Evolutionary conservation across 2,888 invertebrate genomes (phyloP), one percentile per base, ranked within the genome.

Genomic region (Euzetes globulus): DNA sequence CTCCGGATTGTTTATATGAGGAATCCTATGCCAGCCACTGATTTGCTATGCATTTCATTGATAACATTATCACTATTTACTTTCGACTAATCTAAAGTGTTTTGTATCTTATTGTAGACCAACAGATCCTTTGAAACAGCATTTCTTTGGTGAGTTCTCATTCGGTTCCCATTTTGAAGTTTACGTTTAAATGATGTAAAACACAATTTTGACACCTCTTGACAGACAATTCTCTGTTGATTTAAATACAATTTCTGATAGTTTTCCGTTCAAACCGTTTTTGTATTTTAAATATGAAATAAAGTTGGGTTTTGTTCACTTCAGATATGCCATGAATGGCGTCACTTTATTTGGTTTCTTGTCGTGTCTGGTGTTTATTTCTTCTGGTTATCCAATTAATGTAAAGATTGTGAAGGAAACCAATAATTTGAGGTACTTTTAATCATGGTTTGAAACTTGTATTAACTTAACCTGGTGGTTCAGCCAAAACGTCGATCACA

Each of bases 1-100:
- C 60, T 60, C 60, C 60, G 27, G 27, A 60, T 60, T 60, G 60
- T 22, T 55, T 55, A 55, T 55, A 55, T 55, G 55, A 55, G 55
- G 55, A 55, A 2, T 17, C 25, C n/a, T 17, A 2, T 55, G 55
- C 55, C 22, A 55, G 55, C 55, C 5, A 19, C 19, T 19, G 55
- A n/a, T 55, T 22, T 17, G 3, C 55, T 1, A 15, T 22, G 19
- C 9, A 22, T 17, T 55, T 15, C 19, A 19, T 55, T 55, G n/a
- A 4, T 6, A 50, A 13, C 15, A 50, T n/a, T 55, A 22, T n/a
- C 15, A 7, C 50, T 22, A 22, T 4, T 55, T 11, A 22, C 3
- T 19, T 55, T 7, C 4, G 9, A 19, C 19, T 22, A 25, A 55
- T 55, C 15, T 22, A 15, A 55, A 19, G 25, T 19, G 3, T 55